Evolutionary conservation across 2,888 invertebrate genomes (phyloP).

Genomic region (Tipula vernalis): DNA sequence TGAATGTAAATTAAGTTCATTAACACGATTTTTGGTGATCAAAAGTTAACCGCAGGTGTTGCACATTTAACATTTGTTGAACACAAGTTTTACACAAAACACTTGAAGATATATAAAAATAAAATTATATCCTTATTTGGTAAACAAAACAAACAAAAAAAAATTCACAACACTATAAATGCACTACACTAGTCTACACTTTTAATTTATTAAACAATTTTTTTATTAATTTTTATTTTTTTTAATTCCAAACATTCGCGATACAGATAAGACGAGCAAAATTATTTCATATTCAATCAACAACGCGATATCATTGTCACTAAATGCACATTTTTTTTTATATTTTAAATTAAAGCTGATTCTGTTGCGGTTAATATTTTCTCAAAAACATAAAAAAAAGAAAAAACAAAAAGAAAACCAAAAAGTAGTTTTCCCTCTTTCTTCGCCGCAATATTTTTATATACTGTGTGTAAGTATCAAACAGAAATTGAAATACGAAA

Average conservation of each 20-base stretch:
- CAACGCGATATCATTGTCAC: conserved; percentile 5
- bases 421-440: conserved; percentile 9
- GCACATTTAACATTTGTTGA: background rate
- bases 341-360: background rate
- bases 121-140: background rate
- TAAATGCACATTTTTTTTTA: conserved; percentile 6
- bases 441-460: background rate
- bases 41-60: background rate
- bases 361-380: background rate
- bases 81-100: background rate
- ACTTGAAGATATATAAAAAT: background rate
- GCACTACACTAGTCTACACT: background rate
- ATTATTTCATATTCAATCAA: conserved; percentile 1
- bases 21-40: background rate
- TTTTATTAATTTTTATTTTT: background rate
- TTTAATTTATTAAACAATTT: background rate
- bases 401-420: background rate
- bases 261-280: background rate
- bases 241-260: background rate
- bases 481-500: background rate
- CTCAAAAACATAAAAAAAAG: background rate
- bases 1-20: background rate
- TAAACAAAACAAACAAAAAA: background rate
- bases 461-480: conserved; percentile 5
- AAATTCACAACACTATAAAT: background rate